Evolutionary conservation across 2,797 vertebrate genomes (phyloP), one percentile per base, ranked within the genome.

Genomic region (Apodemus agrarius): DNA sequence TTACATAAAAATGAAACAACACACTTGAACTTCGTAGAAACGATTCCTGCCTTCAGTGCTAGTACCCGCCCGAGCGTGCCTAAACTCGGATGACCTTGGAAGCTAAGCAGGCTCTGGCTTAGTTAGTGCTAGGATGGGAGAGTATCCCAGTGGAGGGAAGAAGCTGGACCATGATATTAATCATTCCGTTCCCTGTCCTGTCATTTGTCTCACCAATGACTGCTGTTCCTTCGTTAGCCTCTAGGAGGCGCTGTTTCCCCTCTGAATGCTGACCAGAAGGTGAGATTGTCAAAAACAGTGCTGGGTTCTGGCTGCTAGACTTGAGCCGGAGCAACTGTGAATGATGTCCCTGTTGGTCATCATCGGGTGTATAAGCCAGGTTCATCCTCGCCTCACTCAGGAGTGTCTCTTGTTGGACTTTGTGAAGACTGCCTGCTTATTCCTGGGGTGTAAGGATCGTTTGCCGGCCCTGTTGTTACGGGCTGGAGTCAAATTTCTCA

Each of bases 191-290:
- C 12, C 31, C 19, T 67, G 57, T 89, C 24, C 40, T 10, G 19
- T 80, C 29, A 63, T 63, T 29, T 43, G 59, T 80, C 84, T 76
- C 69, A 54, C 43, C 61, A 34, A 72, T 57, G 79, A 46, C 69
- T 92, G 89, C 82, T 88, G 34, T 46, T 76, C 9, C 16, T 31
- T 2, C 17, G 3, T 63, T 96, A 49, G 67, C 95, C 96, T 90
- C 74, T 67, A 59, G 92, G 80, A 69, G 95, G 95, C 92, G 24
- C 87, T 76, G 57, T 87, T 95, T 93, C 67, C 52, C 43, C 7
- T 83, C 5, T 6, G 26, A 40, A 52, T 76, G 26, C 79, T 63
- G 31, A 14, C 13, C 26, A 3, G 1, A 69, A 49, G 52, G 29
- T 17, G 1, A 69, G 31, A 12, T 92, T 31, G 21, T 14, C 72